Percentiles rank a stretch among this genome's conserved stretches.
Evolutionary conservation across 2,113 vertebrate genomes (phyloP).

Genomic region (Microtus montanus): DNA sequence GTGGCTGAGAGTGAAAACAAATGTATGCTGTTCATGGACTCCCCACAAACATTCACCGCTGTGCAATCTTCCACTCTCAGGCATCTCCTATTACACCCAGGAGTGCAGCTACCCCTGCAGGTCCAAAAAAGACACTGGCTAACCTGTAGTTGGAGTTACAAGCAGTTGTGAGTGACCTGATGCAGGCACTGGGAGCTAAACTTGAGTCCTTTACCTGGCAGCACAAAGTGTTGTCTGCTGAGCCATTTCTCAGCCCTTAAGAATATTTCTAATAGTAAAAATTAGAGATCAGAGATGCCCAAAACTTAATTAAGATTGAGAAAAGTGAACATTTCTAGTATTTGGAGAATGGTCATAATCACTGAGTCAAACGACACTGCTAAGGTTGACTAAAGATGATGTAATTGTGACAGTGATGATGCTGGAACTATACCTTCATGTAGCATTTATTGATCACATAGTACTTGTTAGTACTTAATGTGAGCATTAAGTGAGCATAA

Average conservation of each 20-base stretch:
- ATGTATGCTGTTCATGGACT: not conserved
- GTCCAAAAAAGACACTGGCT: not conserved
- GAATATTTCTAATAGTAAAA: not conserved
- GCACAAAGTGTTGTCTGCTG: not conserved
- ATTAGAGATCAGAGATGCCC: not conserved
- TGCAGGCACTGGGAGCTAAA: too few species aligned
- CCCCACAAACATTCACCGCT: not conserved
- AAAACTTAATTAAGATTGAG: not conserved
- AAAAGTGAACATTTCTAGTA: not conserved
- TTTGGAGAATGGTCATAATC: slow-evolving; percentile 19
- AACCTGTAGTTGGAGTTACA: not conserved
- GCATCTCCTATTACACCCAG: not conserved
- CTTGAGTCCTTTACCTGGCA: not conserved
- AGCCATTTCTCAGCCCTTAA: not conserved
- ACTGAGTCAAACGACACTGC: slow-evolving; percentile 2
- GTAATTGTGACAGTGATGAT: slow-evolving; percentile 6
- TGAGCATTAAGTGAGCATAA: too few species aligned
- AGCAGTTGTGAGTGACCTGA: not conserved
- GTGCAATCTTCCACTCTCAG: not conserved
- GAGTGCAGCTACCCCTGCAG: not conserved
- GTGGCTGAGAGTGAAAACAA: not conserved
- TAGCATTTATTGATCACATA: slow-evolving; percentile 64
- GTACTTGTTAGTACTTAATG: slow-evolving; percentile 41
- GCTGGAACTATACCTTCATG: not conserved
- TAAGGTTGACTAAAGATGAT: slow-evolving; percentile 54